Conservation (phyloP, 2,888 invertebrate genomes). For the Drosophila pseudotalamancana region DNA sequence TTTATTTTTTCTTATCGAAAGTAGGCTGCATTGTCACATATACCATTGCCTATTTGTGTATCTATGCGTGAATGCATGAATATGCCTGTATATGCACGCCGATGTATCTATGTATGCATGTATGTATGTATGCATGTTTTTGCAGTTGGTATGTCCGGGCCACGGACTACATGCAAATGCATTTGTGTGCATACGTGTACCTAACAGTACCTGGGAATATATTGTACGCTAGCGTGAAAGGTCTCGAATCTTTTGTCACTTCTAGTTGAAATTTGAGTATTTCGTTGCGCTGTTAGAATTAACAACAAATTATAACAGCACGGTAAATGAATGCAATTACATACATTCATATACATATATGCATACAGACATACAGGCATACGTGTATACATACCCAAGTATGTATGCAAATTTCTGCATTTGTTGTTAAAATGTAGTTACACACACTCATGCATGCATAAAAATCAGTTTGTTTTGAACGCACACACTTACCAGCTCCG, state of each 20-base stretch:
- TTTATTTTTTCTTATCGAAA: background rate
- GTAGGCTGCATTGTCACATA: background rate
- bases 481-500: conserved; percentile 29
- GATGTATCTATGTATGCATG: background rate
- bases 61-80: background rate
- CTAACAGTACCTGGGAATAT: conserved; percentile 6
- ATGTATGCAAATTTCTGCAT: conserved; percentile 6
- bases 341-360: background rate
- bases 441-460: background rate
- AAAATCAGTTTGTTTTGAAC: conserved; percentile 33
- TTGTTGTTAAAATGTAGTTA: conserved; percentile 2
- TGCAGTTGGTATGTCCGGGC: background rate
- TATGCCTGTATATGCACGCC: background rate
- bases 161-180: conserved; percentile 3
- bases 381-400: no score
- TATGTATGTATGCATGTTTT: no score
- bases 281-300: conserved; percentile 1
- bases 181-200: background rate
- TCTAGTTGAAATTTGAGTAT: conserved; percentile 1
- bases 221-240: conserved; percentile 1
- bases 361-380: no score
- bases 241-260: conserved; percentile 1
- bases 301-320: conserved; percentile 1
- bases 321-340: background rate
- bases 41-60: no score